Base-by-base conservation (phyloP, 2,113 vertebrate species). In the Siphamia tubifer region DNA sequence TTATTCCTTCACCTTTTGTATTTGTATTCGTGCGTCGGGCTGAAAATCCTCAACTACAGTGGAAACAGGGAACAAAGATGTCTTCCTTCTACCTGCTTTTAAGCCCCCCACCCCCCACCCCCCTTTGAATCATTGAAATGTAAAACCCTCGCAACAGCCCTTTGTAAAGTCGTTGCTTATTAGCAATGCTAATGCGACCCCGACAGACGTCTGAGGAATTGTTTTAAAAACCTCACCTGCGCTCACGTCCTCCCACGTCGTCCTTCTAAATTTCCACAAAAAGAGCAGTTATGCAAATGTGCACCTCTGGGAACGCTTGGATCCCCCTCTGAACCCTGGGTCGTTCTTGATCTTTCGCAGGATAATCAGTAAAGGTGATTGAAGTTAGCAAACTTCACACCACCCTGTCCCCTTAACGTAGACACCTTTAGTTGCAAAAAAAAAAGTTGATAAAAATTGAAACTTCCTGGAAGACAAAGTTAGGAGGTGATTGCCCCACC, bases 271-370 rank as follows among this genome's bases (percentile, higher is more conserved):
- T 70, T 57, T 68, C 79, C 57, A 62, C 75, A 79, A 64, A 69
- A 76, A 65, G 54, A 79, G 57, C 43, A 55, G 40, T 81, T 65
- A 23, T 67, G 66, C 64, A 68, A 84, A 78, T 56, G 62, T 60
- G 38, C 3, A 68, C 67, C 69, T 11, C 9, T 43, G 57, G 77
- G 69, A 79, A 40, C 36, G 53, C 52, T 13, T 71, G 40, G 48
- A 65, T 76, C 28, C 52, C 48, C 58, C 53, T 71, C 49, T 79
- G 64, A 81, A 83, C 44, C 58, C 45, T 16, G 49, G 32, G 57
- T n/a, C 42, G 21, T 69, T 69, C 63, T 90, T 89, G 78, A 90
- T 89, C 79, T 77, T 74, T 75, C 60, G 72, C 40, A n/a, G 38
- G 82, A 79, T 84, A 77, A 87, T 85, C 64, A 74, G 34, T 16